A percentile compares a stretch with the other conserved stretches of the same genome.
Conservation (phyloP, 2,888 invertebrate genomes). For the Stegophylla sp. region DNA sequence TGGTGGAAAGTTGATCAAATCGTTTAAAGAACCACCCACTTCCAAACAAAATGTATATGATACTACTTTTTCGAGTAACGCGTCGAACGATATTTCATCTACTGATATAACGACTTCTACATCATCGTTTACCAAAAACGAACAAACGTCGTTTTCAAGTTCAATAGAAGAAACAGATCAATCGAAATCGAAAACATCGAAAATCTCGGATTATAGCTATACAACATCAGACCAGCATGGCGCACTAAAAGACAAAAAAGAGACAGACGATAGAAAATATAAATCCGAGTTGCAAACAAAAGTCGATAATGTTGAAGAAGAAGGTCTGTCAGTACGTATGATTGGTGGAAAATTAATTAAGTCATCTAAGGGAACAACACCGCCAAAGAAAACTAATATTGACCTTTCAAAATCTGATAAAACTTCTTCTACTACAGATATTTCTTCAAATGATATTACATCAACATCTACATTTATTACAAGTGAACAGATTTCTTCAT, state of each 20-base stretch:
- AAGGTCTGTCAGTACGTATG: slow-evolving; percentile 59
- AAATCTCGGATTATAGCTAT: not conserved
- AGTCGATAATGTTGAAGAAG: not conserved
- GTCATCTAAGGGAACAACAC: slow-evolving; percentile 23
- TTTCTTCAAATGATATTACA: slow-evolving; percentile 1
- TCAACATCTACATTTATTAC: not conserved
- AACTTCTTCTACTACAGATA: not conserved
- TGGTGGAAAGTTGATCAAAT: slow-evolving; percentile 50
- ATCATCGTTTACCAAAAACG: slow-evolving; percentile 23
- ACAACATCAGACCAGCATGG: not conserved
- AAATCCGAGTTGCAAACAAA: not conserved
- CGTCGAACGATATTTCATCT: slow-evolving; percentile 5
- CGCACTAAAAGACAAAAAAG: not conserved
- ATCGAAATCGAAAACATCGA: not conserved
- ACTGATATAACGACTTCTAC: not conserved
- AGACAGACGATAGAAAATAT: not conserved
- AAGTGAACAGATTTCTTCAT: slow-evolving; percentile 14
- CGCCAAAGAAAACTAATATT: not conserved
- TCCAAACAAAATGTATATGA: slow-evolving; percentile 3
- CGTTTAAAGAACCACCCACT: slow-evolving; percentile 18
- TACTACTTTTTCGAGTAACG: not conserved
- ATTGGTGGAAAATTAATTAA: slow-evolving; percentile 62
- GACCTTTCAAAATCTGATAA: not conserved
- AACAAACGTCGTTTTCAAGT: slow-evolving; percentile 2
- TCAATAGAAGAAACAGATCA: not conserved